phyloP scores from a whole-genome alignment of 1,140 invertebrate genomes.

The Macrocentrus cingulum region DNA sequence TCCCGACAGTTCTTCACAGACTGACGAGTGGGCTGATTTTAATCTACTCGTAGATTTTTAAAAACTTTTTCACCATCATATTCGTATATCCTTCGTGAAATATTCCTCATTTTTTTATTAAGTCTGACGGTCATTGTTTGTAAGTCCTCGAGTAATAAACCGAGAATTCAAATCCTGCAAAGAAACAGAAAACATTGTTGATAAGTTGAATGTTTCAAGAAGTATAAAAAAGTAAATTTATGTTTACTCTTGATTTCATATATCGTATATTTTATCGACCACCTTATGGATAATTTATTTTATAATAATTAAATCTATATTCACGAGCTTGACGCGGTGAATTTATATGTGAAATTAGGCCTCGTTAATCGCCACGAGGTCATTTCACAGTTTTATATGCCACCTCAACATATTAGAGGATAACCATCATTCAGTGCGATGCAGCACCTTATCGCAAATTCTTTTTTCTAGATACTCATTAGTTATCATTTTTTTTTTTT shows the following conservation, averaged over 20 bases:
- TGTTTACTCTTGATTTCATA: slow-evolving; percentile 18
- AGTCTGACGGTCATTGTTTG: too few species aligned
- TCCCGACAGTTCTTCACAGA: not conserved
- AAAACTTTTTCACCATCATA: not conserved
- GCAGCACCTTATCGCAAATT: slow-evolving; percentile 13
- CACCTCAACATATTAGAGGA: not conserved
- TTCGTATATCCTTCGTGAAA: too few species aligned
- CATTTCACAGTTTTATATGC: not conserved
- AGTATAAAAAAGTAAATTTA: slow-evolving; percentile 8
- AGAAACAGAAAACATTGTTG: too few species aligned
- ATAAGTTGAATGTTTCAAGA: not conserved
- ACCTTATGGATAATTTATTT: slow-evolving; percentile 21
- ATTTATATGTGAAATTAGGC: not conserved
- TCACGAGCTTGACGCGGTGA: slow-evolving; percentile 6
- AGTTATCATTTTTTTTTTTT: not conserved
- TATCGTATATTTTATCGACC: slow-evolving; percentile 29
- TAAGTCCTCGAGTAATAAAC: too few species aligned
- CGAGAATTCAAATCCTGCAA: not conserved
- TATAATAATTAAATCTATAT: slow-evolving; percentile 14
- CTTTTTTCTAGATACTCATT: not conserved
- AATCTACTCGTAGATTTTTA: not conserved
- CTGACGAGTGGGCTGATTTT: not conserved
- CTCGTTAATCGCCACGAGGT: slow-evolving; percentile 16
- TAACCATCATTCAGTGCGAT: slow-evolving; percentile 1
- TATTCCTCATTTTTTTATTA: too few species aligned